These are phyloP conservation scores for Pelobates cultripes DNA, from an alignment of 2,797 vertebrate genomes.

Conservation along the genomic window DNA sequence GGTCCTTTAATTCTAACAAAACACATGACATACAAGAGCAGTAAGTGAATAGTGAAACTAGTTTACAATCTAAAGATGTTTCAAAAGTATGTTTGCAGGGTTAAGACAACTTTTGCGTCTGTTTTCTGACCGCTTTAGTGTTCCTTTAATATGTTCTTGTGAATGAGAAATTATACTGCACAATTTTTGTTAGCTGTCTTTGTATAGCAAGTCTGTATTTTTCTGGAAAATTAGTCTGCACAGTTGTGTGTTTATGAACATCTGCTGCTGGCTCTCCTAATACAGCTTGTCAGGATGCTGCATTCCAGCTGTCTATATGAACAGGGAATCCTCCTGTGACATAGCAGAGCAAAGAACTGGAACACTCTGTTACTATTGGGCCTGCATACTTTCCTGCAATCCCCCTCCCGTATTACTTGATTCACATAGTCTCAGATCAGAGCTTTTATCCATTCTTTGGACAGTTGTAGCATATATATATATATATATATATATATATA, in stretches of 20 bases:
- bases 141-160: neutral
- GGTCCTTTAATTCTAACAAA: too few species aligned
- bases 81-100: too few species aligned
- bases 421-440: too few species aligned
- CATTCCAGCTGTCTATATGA: constrained; percentile 29
- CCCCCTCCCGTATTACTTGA: neutral
- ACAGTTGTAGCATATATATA: too few species aligned
- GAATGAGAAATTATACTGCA: neutral
- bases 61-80: too few species aligned
- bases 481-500: too few species aligned
- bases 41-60: too few species aligned
- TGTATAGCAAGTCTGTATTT: neutral
- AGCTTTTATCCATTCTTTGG: too few species aligned
- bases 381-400: constrained; percentile 1
- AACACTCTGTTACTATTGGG: constrained; percentile 22
- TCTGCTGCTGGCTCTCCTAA: constrained; percentile 9
- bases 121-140: too few species aligned
- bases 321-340: constrained; percentile 46
- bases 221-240: neutral
- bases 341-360: constrained; percentile 8
- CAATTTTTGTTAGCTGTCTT: neutral
- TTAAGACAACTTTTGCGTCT: too few species aligned
- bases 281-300: neutral
- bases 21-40: too few species aligned
- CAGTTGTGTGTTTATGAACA: neutral